Evolutionary conservation across 1,140 invertebrate species (phyloP).

Genomic region (Gryon sp.): DNA sequence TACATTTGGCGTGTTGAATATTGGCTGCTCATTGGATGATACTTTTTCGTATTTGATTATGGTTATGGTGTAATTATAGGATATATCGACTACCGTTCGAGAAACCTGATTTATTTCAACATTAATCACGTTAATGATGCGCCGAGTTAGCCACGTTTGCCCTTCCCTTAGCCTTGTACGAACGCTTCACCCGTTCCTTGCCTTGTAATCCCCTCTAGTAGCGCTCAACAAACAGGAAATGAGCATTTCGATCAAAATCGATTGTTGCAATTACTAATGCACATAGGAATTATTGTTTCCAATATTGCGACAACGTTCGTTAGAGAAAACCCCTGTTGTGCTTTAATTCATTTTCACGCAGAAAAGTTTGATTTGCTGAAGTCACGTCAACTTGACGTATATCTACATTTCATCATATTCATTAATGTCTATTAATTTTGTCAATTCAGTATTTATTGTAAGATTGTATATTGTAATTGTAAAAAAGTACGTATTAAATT

Average conservation of each 20-base stretch:
- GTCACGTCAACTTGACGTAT: neutral
- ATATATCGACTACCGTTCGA: conserved; percentile 76
- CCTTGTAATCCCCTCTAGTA: conserved; percentile 63
- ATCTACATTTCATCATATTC: too few relatives aligned
- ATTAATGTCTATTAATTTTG: too few relatives aligned
- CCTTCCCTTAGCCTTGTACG: conserved; percentile 61
- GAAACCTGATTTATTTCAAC: conserved; percentile 79
- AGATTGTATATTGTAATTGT: too few relatives aligned
- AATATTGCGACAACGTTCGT: conserved; percentile 26
- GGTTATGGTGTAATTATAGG: conserved; percentile 78
- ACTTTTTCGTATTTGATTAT: conserved; percentile 77
- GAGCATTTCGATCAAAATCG: conserved; percentile 79
- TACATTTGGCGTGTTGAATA: conserved; percentile 1
- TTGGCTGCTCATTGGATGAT: conserved; percentile 38
- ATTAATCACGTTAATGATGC: conserved; percentile 80
- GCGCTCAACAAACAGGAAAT: conserved; percentile 75
- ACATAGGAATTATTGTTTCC: conserved; percentile 58
- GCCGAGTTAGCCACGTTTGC: conserved; percentile 69
- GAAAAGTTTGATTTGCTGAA: too few relatives aligned
- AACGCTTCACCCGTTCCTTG: conserved; percentile 43
- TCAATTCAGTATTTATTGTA: too few relatives aligned
- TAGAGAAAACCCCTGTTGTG: conserved; percentile 9
- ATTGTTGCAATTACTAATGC: conserved; percentile 77
- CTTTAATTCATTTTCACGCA: too few relatives aligned
- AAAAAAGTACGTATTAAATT: too few relatives aligned